A percentile compares a stretch with the other conserved stretches of the same genome.
These are phyloP conservation scores for Hymenopus coronatus DNA, from an alignment of 2,888 invertebrate genomes.

Conservation along the genomic window DNA sequence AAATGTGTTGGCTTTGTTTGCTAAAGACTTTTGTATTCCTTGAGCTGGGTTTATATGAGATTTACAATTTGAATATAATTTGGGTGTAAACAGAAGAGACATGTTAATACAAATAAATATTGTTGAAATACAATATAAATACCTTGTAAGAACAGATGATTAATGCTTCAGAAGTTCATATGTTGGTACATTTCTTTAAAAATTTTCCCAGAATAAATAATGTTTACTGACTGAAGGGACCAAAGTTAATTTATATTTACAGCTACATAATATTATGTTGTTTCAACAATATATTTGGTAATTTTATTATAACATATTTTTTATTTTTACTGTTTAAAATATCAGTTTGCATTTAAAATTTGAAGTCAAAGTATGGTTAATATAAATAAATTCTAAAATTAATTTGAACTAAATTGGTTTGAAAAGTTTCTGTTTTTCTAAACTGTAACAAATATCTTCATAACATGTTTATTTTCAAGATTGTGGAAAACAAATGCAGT, in stretches of 20 bases:
- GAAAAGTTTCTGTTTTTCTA: background rate
- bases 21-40: no score
- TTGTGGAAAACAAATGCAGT: background rate
- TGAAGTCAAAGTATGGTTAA: background rate
- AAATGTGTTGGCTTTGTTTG: no score
- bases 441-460: background rate
- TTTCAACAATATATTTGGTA: no score
- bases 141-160: background rate
- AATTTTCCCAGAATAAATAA: background rate
- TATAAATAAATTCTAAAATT: background rate
- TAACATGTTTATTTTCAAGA: background rate
- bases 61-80: no score
- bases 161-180: background rate
- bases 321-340: no score
- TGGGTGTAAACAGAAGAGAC: no score
- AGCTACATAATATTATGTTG: no score
- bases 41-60: no score
- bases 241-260: no score
- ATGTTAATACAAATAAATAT: background rate
- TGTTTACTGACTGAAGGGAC: background rate
- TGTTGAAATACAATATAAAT: background rate
- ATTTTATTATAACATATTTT: no score
- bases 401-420: background rate
- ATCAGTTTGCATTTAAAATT: background rate
- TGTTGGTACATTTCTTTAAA: background rate